Base-by-base conservation (phyloP, 2,888 invertebrate genomes). In the Campopleginae sp. region DNA sequence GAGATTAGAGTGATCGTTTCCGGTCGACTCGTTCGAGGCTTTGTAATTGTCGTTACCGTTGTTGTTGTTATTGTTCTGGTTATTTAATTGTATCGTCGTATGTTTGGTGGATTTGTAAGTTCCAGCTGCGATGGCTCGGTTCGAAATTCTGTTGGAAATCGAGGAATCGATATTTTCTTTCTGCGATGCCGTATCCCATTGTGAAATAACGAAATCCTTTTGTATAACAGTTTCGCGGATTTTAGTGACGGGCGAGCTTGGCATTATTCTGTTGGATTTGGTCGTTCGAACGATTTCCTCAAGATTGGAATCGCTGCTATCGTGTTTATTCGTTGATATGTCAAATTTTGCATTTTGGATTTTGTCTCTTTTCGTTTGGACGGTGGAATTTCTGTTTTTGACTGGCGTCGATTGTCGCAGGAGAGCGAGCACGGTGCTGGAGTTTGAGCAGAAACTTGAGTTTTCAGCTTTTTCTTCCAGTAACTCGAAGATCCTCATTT, bases 401-500 rank as follows among this genome's bases (percentile, higher is more conserved):
- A 90, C 23, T 1, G 94, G 94, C 2, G 94, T 93, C 31, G 94
- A 93, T 75, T 94, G 93, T 79, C 93, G 94, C 80, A 96, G 90
- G 86, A 96, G 95, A 23, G 94, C 94, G 76, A 94, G 93, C 33
- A 96, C 95, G 70, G 96, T 95, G 70, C 96, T 96, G 54, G 96
- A 96, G 72, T 96, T 95, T 85, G 96, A 95, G 91, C 95, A 96
- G 88, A 97, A 97, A 90, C 96, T 97, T 31, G 96, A 96, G 91
- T 95, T 95, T 68, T 95, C 94, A 6, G 96, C 96, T 92, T 96
- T 96, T 89, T 96, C 95, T 93, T 98, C 98, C 48, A 98, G 93
- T 7, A 96, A 92, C 90, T 98, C 97, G 94, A 98, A 98, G 90
- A 97, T 95, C 84, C 95, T 95, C 86, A 97, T 94, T 90, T 97